Conservation (phyloP, 2,797 vertebrate genomes). For the Xiphophorus birchmanni region DNA sequence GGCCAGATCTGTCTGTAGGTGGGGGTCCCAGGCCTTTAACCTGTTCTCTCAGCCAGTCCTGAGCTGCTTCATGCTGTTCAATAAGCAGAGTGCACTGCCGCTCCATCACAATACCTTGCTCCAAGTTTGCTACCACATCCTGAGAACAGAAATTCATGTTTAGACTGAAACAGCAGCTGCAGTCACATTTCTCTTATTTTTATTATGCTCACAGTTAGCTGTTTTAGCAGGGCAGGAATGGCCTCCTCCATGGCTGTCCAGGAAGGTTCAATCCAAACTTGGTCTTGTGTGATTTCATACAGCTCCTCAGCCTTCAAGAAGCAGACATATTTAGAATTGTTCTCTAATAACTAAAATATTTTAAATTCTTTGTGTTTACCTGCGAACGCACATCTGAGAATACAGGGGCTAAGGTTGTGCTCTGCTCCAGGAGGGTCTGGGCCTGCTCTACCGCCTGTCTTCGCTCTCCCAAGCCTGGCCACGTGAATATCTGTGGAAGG, state of each 20-base stretch:
- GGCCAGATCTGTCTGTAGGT: conserved; percentile 62
- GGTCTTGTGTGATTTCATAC: conserved; percentile 75
- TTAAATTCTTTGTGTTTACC: conserved; percentile 37
- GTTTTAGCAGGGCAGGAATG: conserved; percentile 66
- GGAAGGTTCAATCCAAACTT: conserved; percentile 65
- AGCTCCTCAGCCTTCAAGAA: conserved; percentile 64
- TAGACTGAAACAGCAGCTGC: background rate
- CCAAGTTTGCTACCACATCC: conserved; percentile 59
- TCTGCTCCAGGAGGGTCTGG: conserved; percentile 65
- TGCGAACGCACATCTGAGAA: conserved; percentile 56
- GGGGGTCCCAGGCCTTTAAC: conserved; percentile 70
- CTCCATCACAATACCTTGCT: conserved; percentile 75
- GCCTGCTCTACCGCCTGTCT: conserved; percentile 73
- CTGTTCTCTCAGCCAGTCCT: conserved; percentile 83
- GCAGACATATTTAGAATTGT: background rate
- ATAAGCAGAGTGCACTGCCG: conserved; percentile 77
- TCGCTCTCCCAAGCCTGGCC: conserved; percentile 82
- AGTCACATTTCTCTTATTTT: background rate
- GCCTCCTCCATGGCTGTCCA: conserved; percentile 67
- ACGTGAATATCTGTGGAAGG: conserved; percentile 74
- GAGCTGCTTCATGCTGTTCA: conserved; percentile 81
- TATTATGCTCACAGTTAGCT: conserved; percentile 73
- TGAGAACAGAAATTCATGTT: conserved; percentile 18
- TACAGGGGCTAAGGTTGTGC: conserved; percentile 53
- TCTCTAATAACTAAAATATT: background rate